Conservation (phyloP, 2,113 vertebrate species). For the Sapayoa aenigma region DNA sequence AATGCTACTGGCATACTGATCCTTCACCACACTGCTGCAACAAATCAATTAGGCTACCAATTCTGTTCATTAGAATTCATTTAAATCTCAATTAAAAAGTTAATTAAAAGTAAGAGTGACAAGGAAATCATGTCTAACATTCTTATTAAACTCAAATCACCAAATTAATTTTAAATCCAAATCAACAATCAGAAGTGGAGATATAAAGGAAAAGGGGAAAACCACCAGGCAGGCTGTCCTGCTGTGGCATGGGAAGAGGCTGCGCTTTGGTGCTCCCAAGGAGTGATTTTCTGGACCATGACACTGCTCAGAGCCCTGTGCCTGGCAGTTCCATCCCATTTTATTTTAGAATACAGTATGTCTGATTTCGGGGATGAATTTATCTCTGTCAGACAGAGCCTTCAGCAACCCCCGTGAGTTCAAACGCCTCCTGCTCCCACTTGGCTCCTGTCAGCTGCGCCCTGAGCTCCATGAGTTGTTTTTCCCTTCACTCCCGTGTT, state of each 20-base stretch:
- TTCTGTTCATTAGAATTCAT: conserved; percentile 82
- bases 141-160: conserved; percentile 77
- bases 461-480: accelerated
- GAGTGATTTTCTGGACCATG: neutral
- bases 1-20: conserved; percentile 64
- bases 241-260: neutral
- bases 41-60: conserved; percentile 81
- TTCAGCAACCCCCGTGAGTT: neutral
- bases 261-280: neutral
- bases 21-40: conserved; percentile 65
- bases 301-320: neutral
- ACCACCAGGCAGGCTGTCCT: neutral
- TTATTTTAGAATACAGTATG: neutral
- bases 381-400: neutral
- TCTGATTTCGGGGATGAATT: neutral
- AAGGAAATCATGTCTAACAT: conserved; percentile 78
- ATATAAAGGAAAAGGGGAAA: neutral
- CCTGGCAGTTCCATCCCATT: neutral
- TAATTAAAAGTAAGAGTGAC: conserved; percentile 80
- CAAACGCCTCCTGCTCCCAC: neutral
- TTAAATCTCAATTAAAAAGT: conserved; percentile 81
- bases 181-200: conserved; percentile 45
- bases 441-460: neutral
- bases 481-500: accelerated
- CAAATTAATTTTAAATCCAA: conserved; percentile 72